These are phyloP conservation scores for Xyrauchen texanus DNA, from an alignment of 2,113 vertebrate genomes.

Conservation along the genomic window DNA sequence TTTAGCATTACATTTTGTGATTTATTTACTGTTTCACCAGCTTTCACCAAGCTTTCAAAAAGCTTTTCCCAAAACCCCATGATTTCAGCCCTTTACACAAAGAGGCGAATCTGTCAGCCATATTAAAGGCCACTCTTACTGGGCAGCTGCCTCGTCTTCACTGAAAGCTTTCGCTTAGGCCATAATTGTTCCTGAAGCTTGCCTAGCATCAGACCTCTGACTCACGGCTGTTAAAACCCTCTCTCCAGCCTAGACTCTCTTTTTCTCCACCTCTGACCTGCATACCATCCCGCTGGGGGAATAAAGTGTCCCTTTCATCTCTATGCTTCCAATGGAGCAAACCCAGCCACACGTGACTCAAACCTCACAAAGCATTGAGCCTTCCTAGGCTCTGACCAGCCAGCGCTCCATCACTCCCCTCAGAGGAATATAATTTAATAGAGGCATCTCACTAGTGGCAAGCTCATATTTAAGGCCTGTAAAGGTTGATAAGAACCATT, in stretches of 20 bases:
- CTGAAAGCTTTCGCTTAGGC: slow-evolving; percentile 35
- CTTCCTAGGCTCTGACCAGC: neutral
- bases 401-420: neutral
- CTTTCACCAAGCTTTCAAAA: slow-evolving; percentile 6
- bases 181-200: slow-evolving; percentile 30
- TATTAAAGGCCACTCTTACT: slow-evolving; percentile 41
- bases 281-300: neutral
- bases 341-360: neutral
- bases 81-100: slow-evolving; percentile 25
- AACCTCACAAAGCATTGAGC: neutral
- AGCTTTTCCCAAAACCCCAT: slow-evolving; percentile 19
- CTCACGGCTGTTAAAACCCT: slow-evolving; percentile 30
- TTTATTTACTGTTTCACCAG: neutral
- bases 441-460: slow-evolving; percentile 27
- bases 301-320: slow-evolving; percentile 31
- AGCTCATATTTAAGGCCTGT: neutral
- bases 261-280: slow-evolving; percentile 6
- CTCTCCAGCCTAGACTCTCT: neutral
- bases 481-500: neutral
- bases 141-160: slow-evolving; percentile 16
- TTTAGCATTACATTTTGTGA: too few relatives aligned
- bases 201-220: slow-evolving; percentile 38
- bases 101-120: slow-evolving; percentile 27
- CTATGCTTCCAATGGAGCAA: neutral
- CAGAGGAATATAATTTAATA: slow-evolving; percentile 1